phyloP scores from a whole-genome alignment of 2,797 vertebrate genomes.

The Hippopotamyrus pictus region DNA sequence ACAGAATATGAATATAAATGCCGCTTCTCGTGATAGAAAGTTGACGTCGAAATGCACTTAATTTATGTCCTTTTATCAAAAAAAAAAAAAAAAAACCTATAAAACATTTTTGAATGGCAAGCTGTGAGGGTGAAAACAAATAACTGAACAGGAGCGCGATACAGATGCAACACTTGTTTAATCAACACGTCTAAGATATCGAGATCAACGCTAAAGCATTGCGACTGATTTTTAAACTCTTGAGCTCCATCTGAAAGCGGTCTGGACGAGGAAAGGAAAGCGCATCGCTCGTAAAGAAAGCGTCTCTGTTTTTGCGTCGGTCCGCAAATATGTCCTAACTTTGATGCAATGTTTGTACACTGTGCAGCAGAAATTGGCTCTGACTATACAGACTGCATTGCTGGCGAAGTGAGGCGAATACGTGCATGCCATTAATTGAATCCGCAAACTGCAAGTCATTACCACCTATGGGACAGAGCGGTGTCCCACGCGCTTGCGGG shows the following conservation, averaged over 20 bases:
- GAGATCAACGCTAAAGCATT: background rate
- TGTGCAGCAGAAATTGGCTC: background rate
- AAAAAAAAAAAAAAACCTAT: background rate
- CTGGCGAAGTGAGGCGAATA: background rate
- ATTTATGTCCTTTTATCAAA: background rate
- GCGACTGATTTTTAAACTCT: background rate
- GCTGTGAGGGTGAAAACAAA: background rate
- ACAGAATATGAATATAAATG: background rate
- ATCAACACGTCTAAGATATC: background rate
- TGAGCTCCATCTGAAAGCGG: background rate
- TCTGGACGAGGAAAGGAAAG: background rate
- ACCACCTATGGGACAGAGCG: background rate
- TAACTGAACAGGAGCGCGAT: background rate
- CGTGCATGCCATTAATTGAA: background rate
- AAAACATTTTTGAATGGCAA: background rate
- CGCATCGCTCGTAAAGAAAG: background rate
- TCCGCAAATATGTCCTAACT: background rate
- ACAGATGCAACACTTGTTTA: background rate
- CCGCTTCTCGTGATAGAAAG: background rate
- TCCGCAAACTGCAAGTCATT: background rate
- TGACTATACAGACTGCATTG: background rate
- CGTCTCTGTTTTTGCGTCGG: background rate
- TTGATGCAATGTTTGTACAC: conserved; percentile 7
- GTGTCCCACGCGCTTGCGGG: background rate
- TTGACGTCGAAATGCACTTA: background rate